Evolutionary conservation across 2,888 invertebrate genomes (phyloP).

Genomic region (Cynaeus angustus): DNA sequence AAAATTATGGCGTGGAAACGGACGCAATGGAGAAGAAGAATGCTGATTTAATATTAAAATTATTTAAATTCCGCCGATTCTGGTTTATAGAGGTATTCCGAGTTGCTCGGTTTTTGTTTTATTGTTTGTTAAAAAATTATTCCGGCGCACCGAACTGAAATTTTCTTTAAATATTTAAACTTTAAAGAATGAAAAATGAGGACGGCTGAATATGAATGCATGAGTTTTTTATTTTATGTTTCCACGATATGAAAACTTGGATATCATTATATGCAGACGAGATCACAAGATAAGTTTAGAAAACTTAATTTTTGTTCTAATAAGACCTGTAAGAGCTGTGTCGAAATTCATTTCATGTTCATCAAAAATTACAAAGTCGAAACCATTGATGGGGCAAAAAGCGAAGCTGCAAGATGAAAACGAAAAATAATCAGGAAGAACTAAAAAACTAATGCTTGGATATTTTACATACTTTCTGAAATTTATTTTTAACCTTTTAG

Average conservation of each 20-base stretch:
- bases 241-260: not conserved
- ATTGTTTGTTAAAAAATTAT: constrained; percentile 23
- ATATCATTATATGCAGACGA: too few species aligned
- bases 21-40: constrained; percentile 12
- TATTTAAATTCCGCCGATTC: constrained; percentile 23
- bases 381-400: too few species aligned
- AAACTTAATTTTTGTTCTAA: too few species aligned
- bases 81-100: constrained; percentile 2
- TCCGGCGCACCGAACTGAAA: not conserved
- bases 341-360: too few species aligned
- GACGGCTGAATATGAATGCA: not conserved
- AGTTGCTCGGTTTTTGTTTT: constrained; percentile 1
- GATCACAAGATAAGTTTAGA: too few species aligned
- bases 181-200: not conserved
- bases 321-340: too few species aligned
- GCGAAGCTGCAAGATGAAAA: too few species aligned
- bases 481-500: too few species aligned
- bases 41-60: constrained; percentile 33
- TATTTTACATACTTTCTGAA: too few species aligned
- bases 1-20: constrained; percentile 27
- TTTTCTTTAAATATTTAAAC: constrained; percentile 13
- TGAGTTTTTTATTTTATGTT: not conserved
- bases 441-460: too few species aligned
- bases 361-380: too few species aligned
- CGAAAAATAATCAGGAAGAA: too few species aligned